phyloP scores from a whole-genome alignment of 1,140 invertebrate genomes.

The Ruditapes philippinarum region DNA sequence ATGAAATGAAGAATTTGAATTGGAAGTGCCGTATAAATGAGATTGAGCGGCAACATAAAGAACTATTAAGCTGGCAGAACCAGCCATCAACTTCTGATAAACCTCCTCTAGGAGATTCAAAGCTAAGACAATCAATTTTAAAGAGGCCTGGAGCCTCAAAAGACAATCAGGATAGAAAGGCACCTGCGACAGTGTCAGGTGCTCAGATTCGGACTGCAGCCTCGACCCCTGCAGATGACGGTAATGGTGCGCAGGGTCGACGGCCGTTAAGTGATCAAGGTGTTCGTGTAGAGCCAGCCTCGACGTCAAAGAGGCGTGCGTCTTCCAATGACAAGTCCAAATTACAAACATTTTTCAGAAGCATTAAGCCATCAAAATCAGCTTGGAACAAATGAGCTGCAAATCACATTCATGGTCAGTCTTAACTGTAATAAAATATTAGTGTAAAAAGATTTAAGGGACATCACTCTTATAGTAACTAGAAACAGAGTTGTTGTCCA shows the following conservation, averaged over 20 bases:
- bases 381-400: slow-evolving; percentile 72
- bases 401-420: too few species aligned
- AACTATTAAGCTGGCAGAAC: slow-evolving; percentile 68
- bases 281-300: slow-evolving; percentile 63
- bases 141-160: slow-evolving; percentile 26
- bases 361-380: slow-evolving; percentile 73
- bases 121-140: slow-evolving; percentile 58
- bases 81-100: slow-evolving; percentile 46
- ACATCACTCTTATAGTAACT: too few species aligned
- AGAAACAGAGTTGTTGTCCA: background rate
- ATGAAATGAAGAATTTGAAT: slow-evolving; percentile 75
- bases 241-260: background rate
- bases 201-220: slow-evolving; percentile 3
- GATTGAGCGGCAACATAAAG: slow-evolving; percentile 71
- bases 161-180: slow-evolving; percentile 50
- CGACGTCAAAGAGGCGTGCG: slow-evolving; percentile 56
- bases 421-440: too few species aligned
- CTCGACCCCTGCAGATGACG: slow-evolving; percentile 14
- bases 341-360: slow-evolving; percentile 74
- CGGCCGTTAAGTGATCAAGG: slow-evolving; percentile 78
- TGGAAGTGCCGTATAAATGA: slow-evolving; percentile 71
- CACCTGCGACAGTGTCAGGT: slow-evolving; percentile 59
- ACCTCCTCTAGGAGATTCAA: slow-evolving; percentile 37
- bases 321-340: slow-evolving; percentile 53
- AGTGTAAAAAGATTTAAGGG: too few species aligned